A percentile compares a stretch with the other conserved stretches of the same genome.
phyloP scores from a whole-genome alignment of 2,888 invertebrate species.

The Acrocyrtus sp. region DNA sequence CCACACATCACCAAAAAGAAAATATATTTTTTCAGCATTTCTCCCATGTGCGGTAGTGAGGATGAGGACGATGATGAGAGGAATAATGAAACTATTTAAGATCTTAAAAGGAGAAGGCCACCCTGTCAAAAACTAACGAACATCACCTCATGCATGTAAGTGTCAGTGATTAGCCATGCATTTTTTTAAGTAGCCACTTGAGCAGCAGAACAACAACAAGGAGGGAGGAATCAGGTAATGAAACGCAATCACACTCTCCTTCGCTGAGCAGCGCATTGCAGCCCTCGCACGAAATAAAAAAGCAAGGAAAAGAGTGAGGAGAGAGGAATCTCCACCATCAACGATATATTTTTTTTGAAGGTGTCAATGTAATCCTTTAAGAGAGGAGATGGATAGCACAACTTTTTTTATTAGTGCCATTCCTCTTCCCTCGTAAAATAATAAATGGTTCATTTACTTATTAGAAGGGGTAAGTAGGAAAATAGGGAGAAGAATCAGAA shows the following conservation, averaged over 20 bases:
- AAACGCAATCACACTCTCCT: slow-evolving; percentile 32
- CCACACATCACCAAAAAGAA: too few species aligned
- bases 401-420: slow-evolving; percentile 12
- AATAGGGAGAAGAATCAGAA: not conserved
- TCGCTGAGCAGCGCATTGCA: not conserved
- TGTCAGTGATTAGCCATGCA: slow-evolving; percentile 52
- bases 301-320: slow-evolving; percentile 4
- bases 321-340: too few species aligned
- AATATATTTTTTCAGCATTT: too few species aligned
- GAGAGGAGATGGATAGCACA: slow-evolving; percentile 42
- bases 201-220: slow-evolving; percentile 4
- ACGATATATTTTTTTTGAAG: too few species aligned
- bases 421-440: slow-evolving; percentile 3
- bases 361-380: slow-evolving; percentile 46
- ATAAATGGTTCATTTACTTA: slow-evolving; percentile 51
- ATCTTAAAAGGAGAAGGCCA: slow-evolving; percentile 54
- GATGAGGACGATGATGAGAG: too few species aligned
- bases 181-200: slow-evolving; percentile 6
- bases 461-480: slow-evolving; percentile 14
- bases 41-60: too few species aligned
- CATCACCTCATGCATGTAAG: slow-evolving; percentile 52
- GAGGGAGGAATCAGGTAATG: slow-evolving; percentile 4
- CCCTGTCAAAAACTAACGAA: slow-evolving; percentile 46
- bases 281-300: not conserved
- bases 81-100: slow-evolving; percentile 36